A percentile compares a stretch with the other conserved stretches of the same genome.
phyloP scores from a whole-genome alignment of 2,113 vertebrate species.

The Chaenocephalus aceratus region DNA sequence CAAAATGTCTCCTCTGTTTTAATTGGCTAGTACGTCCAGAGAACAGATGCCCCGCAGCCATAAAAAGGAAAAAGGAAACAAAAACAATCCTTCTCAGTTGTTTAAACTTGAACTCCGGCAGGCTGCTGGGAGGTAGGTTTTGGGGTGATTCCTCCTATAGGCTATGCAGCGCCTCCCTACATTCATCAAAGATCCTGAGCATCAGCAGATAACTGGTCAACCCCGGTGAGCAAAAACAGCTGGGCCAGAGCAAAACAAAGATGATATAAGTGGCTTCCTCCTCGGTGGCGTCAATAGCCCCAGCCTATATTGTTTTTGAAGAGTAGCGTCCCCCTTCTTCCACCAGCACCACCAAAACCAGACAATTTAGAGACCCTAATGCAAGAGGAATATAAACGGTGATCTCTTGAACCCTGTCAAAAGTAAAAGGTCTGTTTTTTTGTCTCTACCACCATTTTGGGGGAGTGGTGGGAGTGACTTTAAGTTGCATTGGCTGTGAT shows the following conservation, averaged over 20 bases:
- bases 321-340: not conserved
- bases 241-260: slow-evolving; percentile 75
- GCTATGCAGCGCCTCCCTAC: slow-evolving; percentile 30
- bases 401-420: slow-evolving; percentile 78
- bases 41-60: slow-evolving; percentile 42
- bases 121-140: slow-evolving; percentile 67
- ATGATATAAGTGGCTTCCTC: slow-evolving; percentile 77
- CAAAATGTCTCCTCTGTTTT: slow-evolving; percentile 48
- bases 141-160: slow-evolving; percentile 45
- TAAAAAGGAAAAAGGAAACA: slow-evolving; percentile 27
- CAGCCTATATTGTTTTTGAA: slow-evolving; percentile 63
- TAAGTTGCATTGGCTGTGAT: slow-evolving; percentile 46
- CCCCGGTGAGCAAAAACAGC: slow-evolving; percentile 74
- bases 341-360: slow-evolving; percentile 50
- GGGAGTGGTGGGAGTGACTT: slow-evolving; percentile 62
- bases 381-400: slow-evolving; percentile 76
- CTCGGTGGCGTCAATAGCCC: slow-evolving; percentile 49
- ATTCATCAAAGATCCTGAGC: slow-evolving; percentile 77
- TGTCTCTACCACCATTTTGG: slow-evolving; percentile 65
- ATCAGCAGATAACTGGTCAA: slow-evolving; percentile 69
- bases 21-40: slow-evolving; percentile 34
- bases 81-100: slow-evolving; percentile 63
- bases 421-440: slow-evolving; percentile 71
- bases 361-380: slow-evolving; percentile 72
- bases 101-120: slow-evolving; percentile 79